Evolutionary conservation across 2,797 vertebrate genomes (phyloP).

Genomic region (Pristis pectinata): DNA sequence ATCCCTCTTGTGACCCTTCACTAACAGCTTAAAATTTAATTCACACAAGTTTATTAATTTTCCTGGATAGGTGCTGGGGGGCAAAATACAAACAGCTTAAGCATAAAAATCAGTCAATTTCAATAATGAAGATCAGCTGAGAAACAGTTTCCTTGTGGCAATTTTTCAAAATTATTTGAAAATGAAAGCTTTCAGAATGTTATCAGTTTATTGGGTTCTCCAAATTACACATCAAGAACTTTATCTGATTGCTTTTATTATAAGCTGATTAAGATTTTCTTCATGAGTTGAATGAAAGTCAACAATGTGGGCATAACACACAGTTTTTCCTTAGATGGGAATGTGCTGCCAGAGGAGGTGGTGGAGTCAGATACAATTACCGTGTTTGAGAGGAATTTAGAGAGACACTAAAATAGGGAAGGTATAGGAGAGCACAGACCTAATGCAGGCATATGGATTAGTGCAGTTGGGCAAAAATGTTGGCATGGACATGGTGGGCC

Average conservation of each 20-base stretch:
- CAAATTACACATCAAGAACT: not conserved
- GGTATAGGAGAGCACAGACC: too few species aligned
- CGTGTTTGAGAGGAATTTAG: too few species aligned
- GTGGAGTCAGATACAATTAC: too few species aligned
- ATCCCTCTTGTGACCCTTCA: not conserved
- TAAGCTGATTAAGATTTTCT: not conserved
- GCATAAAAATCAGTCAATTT: constrained; percentile 7
- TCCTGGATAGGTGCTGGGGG: not conserved
- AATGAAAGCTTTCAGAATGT: not conserved
- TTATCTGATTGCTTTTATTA: not conserved
- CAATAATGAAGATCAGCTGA: not conserved
- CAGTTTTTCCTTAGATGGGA: too few species aligned
- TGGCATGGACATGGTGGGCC: too few species aligned
- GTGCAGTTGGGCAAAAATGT: too few species aligned
- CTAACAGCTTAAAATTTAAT: not conserved
- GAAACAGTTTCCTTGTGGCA: not conserved
- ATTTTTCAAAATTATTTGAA: not conserved
- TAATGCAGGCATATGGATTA: too few species aligned
- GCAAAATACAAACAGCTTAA: not conserved
- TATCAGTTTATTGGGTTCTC: not conserved
- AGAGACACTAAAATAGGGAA: too few species aligned
- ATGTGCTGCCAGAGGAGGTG: too few species aligned
- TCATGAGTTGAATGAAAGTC: not conserved
- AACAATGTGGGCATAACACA: not conserved
- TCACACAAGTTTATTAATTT: constrained; percentile 1